Evolutionary conservation across 1,140 invertebrate genomes (phyloP).

Genomic region (Aphelinus atriplicis): DNA sequence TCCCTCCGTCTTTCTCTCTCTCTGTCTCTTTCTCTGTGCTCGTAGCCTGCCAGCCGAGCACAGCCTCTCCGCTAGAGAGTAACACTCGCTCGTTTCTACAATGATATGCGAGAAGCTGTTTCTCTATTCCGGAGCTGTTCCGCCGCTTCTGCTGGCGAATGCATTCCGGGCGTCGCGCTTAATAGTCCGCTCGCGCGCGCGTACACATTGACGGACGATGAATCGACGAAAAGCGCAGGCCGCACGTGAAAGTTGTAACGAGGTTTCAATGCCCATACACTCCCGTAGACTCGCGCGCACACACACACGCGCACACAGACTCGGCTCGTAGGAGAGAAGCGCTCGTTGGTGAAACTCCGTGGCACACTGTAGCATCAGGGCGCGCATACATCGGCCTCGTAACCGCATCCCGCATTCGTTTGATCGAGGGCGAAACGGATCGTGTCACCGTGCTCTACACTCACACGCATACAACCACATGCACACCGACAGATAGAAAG

Average conservation of each 20-base stretch:
- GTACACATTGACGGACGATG: not conserved
- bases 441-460: too few species aligned
- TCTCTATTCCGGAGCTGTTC: not conserved
- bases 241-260: conserved; percentile 16
- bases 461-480: too few species aligned
- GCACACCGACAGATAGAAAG: too few species aligned
- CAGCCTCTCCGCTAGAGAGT: conserved; percentile 10
- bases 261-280: not conserved
- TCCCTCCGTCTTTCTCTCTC: not conserved
- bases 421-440: too few species aligned
- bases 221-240: not conserved
- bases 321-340: not conserved
- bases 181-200: not conserved
- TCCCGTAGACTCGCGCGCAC: not conserved
- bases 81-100: conserved; percentile 38
- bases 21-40: not conserved
- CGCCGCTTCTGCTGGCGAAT: conserved; percentile 1
- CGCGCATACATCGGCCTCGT: too few species aligned
- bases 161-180: conserved; percentile 7
- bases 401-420: too few species aligned
- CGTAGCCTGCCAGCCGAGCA: not conserved
- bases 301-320: conserved; percentile 11
- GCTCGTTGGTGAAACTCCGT: not conserved
- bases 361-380: not conserved
- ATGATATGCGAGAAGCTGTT: conserved; percentile 37